Evolutionary conservation across 2,888 invertebrate genomes (phyloP).

Genomic region (Lamellibrachia satsuma): DNA sequence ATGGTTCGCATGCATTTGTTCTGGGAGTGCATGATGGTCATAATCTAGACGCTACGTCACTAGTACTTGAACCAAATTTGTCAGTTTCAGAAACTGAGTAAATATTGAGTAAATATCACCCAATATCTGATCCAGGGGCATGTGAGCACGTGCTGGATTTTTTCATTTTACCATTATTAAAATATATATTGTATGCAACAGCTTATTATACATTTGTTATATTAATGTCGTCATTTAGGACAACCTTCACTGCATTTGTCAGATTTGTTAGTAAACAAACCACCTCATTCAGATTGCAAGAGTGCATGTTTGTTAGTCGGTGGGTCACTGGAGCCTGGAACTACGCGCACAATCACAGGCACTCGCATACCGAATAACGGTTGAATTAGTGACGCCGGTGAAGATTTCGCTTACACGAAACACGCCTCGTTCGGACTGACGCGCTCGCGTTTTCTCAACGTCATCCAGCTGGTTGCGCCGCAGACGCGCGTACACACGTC

Average conservation of each 20-base stretch:
- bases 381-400: background rate
- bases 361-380: background rate
- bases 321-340: background rate
- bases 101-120: too few relatives aligned
- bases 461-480: background rate
- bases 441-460: background rate
- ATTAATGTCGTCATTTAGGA: too few relatives aligned
- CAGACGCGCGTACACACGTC: background rate
- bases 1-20: too few relatives aligned
- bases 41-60: too few relatives aligned
- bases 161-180: too few relatives aligned
- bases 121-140: too few relatives aligned
- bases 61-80: too few relatives aligned
- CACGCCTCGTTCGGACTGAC: background rate
- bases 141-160: too few relatives aligned
- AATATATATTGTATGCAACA: too few relatives aligned
- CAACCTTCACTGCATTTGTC: background rate
- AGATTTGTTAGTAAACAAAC: background rate
- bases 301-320: background rate
- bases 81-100: too few relatives aligned
- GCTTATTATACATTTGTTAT: too few relatives aligned
- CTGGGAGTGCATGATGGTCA: too few relatives aligned
- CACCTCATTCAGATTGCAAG: background rate
- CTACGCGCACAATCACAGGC: background rate
- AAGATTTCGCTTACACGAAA: background rate